Evolutionary conservation across 2,113 vertebrate genomes (phyloP).

Genomic region (Oriolus oriolus): DNA sequence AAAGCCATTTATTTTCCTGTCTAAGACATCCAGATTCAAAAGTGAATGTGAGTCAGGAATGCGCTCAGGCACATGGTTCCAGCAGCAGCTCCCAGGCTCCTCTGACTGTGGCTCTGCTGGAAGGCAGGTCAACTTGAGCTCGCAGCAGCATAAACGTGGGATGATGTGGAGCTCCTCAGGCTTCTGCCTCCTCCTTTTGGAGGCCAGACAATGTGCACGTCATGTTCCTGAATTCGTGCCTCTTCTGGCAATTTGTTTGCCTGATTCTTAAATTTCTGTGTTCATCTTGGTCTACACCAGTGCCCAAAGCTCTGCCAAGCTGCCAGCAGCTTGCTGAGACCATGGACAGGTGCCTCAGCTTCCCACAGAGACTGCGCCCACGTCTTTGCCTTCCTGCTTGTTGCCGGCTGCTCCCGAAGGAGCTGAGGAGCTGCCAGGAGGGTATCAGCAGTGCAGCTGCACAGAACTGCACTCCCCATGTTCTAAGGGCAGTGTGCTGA

Average conservation of each 20-base stretch:
- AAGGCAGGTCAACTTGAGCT: not conserved
- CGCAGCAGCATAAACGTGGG: not conserved
- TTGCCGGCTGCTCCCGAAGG: not conserved
- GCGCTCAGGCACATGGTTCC: fast-evolving
- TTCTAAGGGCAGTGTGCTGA: not conserved
- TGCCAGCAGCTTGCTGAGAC: not conserved
- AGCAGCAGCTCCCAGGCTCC: not conserved
- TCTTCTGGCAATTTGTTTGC: not conserved
- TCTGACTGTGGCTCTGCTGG: not conserved
- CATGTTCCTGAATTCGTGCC: not conserved
- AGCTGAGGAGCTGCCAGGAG: slow-evolving; percentile 1
- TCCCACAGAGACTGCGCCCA: not conserved
- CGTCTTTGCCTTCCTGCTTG: not conserved
- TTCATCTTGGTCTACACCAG: not conserved
- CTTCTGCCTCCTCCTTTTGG: not conserved
- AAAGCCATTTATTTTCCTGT: not conserved
- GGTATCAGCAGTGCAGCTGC: not conserved
- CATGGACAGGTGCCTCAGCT: not conserved
- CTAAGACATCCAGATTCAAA: not conserved
- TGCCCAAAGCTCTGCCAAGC: not conserved
- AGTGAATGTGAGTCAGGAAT: not conserved
- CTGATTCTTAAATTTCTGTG: not conserved
- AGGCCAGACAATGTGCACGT: fast-evolving
- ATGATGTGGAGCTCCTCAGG: not conserved
- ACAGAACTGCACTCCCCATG: not conserved